These are phyloP conservation scores for Loripinus fragilis DNA, from an alignment of 2,888 invertebrate species.

Conservation along the genomic window DNA sequence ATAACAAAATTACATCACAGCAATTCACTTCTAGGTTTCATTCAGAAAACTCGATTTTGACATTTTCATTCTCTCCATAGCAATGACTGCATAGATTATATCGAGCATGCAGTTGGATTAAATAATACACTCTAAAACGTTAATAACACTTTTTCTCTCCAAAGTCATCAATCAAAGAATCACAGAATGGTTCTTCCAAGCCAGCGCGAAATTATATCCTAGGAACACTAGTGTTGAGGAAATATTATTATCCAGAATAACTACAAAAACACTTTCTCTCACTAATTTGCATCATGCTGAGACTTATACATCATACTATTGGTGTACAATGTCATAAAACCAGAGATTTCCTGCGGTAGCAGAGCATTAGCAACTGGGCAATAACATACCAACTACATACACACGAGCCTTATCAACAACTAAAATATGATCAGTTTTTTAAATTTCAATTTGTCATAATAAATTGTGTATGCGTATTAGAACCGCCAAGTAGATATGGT, in stretches of 20 bases:
- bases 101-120: not conserved
- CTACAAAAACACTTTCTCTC: not conserved
- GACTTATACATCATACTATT: not conserved
- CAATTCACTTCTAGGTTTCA: too few relatives aligned
- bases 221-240: not conserved
- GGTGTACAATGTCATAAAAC: constrained; percentile 8
- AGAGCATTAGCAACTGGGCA: not conserved
- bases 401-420: too few relatives aligned
- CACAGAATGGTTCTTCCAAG: not conserved
- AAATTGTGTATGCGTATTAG: too few relatives aligned
- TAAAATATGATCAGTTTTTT: too few relatives aligned
- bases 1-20: too few relatives aligned
- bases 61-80: not conserved
- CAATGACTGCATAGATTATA: not conserved
- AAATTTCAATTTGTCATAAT: too few relatives aligned
- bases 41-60: not conserved
- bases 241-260: constrained; percentile 1
- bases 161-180: not conserved
- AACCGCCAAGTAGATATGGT: too few relatives aligned
- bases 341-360: not conserved
- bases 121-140: not conserved
- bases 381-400: not conserved
- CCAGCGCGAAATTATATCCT: not conserved
- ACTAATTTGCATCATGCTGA: not conserved
- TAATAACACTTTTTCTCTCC: not conserved